Conservation (phyloP, 2,888 invertebrate genomes). For the Pyrrhia umbra region DNA sequence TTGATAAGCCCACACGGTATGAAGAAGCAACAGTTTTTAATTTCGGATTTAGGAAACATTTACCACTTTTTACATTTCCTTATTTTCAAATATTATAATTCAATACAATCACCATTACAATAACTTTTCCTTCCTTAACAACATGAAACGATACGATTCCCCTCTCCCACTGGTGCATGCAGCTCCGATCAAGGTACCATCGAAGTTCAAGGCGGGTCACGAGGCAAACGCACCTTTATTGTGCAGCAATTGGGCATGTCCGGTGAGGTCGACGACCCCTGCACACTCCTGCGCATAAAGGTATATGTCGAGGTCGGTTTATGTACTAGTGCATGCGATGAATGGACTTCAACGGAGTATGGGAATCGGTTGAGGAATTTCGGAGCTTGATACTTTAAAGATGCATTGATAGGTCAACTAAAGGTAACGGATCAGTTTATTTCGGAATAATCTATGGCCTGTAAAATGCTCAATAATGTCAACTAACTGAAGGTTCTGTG, state of each 20-base stretch:
- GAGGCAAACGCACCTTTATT: slow-evolving; percentile 87
- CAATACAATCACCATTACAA: too few relatives aligned
- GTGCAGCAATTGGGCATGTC: slow-evolving; percentile 79
- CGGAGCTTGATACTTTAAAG: not conserved
- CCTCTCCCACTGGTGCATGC: not conserved
- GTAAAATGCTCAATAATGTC: too few relatives aligned
- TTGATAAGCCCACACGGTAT: too few relatives aligned
- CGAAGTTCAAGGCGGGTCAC: slow-evolving; percentile 84
- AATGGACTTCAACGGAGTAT: not conserved
- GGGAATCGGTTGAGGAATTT: not conserved
- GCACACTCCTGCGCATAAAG: slow-evolving; percentile 60
- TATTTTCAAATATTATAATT: too few relatives aligned
- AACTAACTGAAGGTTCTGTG: too few relatives aligned
- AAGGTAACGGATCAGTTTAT: too few relatives aligned
- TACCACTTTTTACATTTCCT: too few relatives aligned
- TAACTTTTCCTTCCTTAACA: not conserved
- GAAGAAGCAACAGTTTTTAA: too few relatives aligned
- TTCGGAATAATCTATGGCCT: too few relatives aligned
- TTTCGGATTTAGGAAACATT: too few relatives aligned
- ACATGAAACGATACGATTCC: not conserved
- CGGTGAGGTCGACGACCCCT: slow-evolving; percentile 77
- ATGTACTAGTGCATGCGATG: slow-evolving; percentile 10
- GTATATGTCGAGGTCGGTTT: slow-evolving; percentile 56
- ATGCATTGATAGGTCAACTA: too few relatives aligned
- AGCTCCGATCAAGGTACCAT: slow-evolving; percentile 49